Evolutionary conservation across 2,797 vertebrate genomes (phyloP).

Genomic region (Rhabdophis nuchalis): DNA sequence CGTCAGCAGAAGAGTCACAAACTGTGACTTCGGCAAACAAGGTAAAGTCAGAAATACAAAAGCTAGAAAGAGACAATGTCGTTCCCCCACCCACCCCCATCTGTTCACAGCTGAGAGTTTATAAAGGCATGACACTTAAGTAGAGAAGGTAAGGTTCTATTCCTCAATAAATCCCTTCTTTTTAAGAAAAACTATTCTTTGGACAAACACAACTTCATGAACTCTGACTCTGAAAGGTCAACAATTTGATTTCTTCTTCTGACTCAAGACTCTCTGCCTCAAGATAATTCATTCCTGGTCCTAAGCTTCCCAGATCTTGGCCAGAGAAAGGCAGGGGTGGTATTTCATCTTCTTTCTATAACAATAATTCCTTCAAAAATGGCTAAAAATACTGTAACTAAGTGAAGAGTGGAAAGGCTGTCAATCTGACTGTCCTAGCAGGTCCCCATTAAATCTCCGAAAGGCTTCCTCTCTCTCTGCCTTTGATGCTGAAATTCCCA

Average conservation of each 20-base stretch:
- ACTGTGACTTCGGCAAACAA: background rate
- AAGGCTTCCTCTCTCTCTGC: background rate
- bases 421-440: background rate
- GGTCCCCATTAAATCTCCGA: background rate
- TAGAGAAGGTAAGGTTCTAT: background rate
- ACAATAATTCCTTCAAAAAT: background rate
- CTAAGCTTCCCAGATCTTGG: background rate
- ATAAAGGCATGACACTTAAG: background rate
- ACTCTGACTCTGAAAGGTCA: background rate
- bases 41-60: background rate
- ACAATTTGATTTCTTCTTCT: background rate
- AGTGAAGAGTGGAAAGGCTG: background rate
- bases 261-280: background rate
- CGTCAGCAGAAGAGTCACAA: background rate
- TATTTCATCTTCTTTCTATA: background rate
- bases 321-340: background rate
- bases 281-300: background rate
- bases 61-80: background rate
- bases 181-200: background rate
- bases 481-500: background rate
- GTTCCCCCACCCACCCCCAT: background rate
- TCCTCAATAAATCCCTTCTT: background rate
- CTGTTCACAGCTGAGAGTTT: background rate
- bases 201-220: background rate
- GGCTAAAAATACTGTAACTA: background rate